These are phyloP conservation scores for Leptoteleia sp. DNA, from an alignment of 1,140 invertebrate species.

Conservation along the genomic window DNA sequence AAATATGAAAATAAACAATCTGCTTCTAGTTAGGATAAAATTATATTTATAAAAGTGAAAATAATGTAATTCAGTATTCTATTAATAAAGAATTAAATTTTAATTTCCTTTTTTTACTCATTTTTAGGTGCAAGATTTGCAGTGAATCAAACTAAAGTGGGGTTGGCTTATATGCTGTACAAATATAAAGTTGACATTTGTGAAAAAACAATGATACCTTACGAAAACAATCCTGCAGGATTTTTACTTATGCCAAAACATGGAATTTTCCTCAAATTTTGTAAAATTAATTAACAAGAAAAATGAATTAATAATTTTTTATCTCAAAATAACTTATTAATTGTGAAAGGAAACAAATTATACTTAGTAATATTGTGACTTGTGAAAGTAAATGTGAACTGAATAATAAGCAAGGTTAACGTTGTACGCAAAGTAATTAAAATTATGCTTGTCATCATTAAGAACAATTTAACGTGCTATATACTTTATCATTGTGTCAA, in stretches of 20 bases:
- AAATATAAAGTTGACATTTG: slow-evolving; percentile 74
- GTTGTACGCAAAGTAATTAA: no score
- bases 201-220: slow-evolving; percentile 70
- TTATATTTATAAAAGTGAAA: slow-evolving; percentile 4
- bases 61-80: neutral
- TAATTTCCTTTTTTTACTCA: no score
- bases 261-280: slow-evolving; percentile 35
- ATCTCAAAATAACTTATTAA: no score
- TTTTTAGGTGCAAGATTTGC: slow-evolving; percentile 77
- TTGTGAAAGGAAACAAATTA: no score
- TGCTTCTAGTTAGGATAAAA: no score
- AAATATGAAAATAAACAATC: no score
- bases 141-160: slow-evolving; percentile 80
- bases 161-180: slow-evolving; percentile 76
- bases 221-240: slow-evolving; percentile 39
- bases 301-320: no score
- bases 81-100: slow-evolving; percentile 3
- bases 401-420: no score
- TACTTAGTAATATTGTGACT: no score
- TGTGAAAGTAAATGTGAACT: no score
- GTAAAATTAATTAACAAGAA: slow-evolving; percentile 19
- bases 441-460: slow-evolving; percentile 6
- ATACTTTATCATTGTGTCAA: slow-evolving; percentile 11
- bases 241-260: slow-evolving; percentile 29
- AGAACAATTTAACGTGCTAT: neutral